A percentile compares a stretch with the other conserved stretches of the same genome.
Conservation (phyloP, 2,888 invertebrate genomes). For the Arctia plantaginis region DNA sequence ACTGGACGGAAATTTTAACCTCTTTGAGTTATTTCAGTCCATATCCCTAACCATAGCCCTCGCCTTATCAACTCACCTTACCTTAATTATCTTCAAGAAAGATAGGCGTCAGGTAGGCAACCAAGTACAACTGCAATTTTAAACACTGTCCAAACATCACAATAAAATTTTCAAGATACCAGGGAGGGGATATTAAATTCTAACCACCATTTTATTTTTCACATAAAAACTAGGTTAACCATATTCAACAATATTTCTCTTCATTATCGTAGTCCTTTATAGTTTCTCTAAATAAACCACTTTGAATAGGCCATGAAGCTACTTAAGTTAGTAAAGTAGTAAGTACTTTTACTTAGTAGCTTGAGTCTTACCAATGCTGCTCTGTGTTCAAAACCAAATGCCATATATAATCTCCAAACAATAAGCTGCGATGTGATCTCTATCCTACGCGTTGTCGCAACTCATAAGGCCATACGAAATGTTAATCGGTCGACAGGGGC, state of each 20-base stretch:
- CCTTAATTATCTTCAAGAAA: not conserved
- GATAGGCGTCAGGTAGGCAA: not conserved
- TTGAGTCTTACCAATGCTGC: not conserved
- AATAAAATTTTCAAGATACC: no score
- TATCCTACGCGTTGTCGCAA: slow-evolving; percentile 65
- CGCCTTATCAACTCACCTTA: not conserved
- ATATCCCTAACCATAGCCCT: not conserved
- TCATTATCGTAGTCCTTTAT: not conserved
- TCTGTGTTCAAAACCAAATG: slow-evolving; percentile 13
- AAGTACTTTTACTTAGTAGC: no score
- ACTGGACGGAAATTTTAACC: not conserved
- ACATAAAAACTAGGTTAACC: not conserved
- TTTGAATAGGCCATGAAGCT: not conserved
- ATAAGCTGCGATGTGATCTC: slow-evolving; percentile 56
- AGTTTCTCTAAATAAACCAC: not conserved
- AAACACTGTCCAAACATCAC: no score
- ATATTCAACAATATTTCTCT: no score
- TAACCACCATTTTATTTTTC: not conserved
- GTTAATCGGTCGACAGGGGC: slow-evolving; percentile 75
- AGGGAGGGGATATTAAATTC: not conserved
- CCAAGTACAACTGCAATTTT: no score
- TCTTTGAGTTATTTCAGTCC: not conserved
- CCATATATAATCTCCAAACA: slow-evolving; percentile 48
- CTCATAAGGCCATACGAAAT: slow-evolving; percentile 76
- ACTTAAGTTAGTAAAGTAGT: no score